These are phyloP conservation scores for Liparis tanakae DNA, from an alignment of 2,797 vertebrate genomes.

Conservation along the genomic window DNA sequence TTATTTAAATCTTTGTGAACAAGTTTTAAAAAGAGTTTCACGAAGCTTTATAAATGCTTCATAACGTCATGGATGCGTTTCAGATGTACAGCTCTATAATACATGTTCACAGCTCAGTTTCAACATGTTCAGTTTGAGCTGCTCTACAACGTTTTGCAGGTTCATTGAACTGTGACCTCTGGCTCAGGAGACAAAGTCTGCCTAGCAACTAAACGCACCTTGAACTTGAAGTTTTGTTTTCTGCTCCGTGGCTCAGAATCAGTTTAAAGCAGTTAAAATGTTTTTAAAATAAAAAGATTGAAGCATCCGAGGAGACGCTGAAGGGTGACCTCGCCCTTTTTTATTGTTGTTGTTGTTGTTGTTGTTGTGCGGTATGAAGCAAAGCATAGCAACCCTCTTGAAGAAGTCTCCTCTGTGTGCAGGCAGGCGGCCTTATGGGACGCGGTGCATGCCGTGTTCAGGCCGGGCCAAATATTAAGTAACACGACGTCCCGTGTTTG, in stretches of 20 bases:
- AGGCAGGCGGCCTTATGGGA: constrained; percentile 61
- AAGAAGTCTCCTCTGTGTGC: constrained; percentile 64
- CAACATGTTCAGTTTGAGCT: background rate
- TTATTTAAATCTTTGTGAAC: background rate
- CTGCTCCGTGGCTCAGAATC: background rate
- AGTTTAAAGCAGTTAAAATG: background rate
- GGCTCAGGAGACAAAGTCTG: constrained; percentile 15
- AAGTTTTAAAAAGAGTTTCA: background rate
- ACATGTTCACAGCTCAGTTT: background rate
- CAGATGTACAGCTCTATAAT: background rate
- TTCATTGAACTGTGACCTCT: constrained; percentile 21
- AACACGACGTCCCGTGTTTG: constrained; percentile 88
- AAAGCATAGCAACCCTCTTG: constrained; percentile 78
- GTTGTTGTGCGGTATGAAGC: constrained; percentile 75
- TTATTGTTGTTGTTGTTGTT: constrained; percentile 29
- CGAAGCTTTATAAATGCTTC: background rate
- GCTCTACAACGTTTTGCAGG: background rate
- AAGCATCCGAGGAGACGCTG: constrained; percentile 41
- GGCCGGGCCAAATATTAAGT: constrained; percentile 91
- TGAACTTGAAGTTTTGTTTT: background rate
- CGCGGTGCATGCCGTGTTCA: constrained; percentile 78
- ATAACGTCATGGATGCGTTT: background rate
- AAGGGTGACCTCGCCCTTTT: constrained; percentile 52
- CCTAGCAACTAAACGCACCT: background rate
- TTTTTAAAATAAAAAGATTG: no score